A percentile compares a stretch with the other conserved stretches of the same genome.
Evolutionary conservation across 2,113 vertebrate genomes (phyloP).

Genomic region (Gracilinanus agilis): DNA sequence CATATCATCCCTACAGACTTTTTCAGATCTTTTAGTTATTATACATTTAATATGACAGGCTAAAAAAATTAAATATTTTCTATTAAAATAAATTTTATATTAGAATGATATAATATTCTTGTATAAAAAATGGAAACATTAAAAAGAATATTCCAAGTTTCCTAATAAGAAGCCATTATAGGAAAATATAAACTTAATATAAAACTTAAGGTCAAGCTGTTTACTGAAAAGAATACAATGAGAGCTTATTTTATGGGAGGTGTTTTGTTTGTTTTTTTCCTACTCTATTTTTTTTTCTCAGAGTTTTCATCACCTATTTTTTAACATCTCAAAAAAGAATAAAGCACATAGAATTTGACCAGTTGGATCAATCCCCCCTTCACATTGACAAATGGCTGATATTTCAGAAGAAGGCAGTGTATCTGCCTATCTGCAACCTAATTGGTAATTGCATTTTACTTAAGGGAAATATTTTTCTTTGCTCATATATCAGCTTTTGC

Average conservation of each 20-base stretch:
- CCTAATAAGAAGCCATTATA: background rate
- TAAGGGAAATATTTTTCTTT: background rate
- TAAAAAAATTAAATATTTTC: conserved; percentile 24
- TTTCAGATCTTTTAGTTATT: background rate
- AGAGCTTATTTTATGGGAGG: background rate
- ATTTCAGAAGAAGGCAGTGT: background rate
- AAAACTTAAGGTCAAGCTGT: background rate
- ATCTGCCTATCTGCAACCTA: background rate
- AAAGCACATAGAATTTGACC: background rate
- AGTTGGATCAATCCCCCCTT: conserved; percentile 7
- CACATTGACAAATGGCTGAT: background rate
- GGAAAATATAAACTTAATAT: background rate
- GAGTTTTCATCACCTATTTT: background rate
- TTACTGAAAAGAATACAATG: background rate
- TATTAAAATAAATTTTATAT: background rate
- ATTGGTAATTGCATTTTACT: background rate
- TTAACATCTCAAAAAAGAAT: background rate
- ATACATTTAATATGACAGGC: background rate
- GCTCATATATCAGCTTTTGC: conserved; percentile 2
- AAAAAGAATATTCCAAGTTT: background rate
- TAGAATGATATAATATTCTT: background rate
- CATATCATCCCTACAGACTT: background rate
- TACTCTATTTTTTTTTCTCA: background rate
- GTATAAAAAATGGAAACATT: background rate
- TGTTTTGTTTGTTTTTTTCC: background rate